These are phyloP conservation scores for Enteromius mattozi DNA, from an alignment of 2,797 vertebrate species.

Conservation along the genomic window DNA sequence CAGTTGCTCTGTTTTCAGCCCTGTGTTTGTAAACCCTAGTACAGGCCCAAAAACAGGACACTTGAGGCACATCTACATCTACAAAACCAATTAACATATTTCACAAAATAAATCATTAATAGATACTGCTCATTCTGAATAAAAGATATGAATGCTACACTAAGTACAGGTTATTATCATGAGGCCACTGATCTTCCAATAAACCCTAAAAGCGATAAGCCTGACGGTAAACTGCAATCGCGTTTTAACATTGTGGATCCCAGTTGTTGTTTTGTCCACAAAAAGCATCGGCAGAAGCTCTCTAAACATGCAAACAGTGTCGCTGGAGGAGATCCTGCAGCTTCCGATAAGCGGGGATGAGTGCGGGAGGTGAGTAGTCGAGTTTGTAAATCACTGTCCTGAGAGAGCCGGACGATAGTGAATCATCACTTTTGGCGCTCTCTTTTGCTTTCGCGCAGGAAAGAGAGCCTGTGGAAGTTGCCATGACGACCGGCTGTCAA, in stretches of 20 bases:
- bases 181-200: background rate
- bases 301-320: constrained; percentile 58
- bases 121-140: background rate
- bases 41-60: background rate
- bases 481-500: constrained; percentile 83
- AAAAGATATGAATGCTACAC: background rate
- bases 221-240: constrained; percentile 66
- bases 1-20: background rate
- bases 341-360: constrained; percentile 71
- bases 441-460: constrained; percentile 15
- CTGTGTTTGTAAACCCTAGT: background rate
- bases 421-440: constrained; percentile 21
- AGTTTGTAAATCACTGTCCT: constrained; percentile 76
- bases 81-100: background rate
- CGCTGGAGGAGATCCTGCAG: constrained; percentile 69
- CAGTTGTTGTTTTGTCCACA: constrained; percentile 33
- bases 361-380: constrained; percentile 65
- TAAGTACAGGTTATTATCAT: background rate
- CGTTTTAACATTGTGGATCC: constrained; percentile 58
- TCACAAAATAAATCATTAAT: background rate
- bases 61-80: background rate
- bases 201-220: constrained; percentile 66
- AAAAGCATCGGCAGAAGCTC: constrained; percentile 46
- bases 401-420: constrained; percentile 56
- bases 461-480: constrained; percentile 77